Base-by-base conservation (phyloP, 1,140 invertebrate species). In the Gonioctena quinquepunctata region DNA sequence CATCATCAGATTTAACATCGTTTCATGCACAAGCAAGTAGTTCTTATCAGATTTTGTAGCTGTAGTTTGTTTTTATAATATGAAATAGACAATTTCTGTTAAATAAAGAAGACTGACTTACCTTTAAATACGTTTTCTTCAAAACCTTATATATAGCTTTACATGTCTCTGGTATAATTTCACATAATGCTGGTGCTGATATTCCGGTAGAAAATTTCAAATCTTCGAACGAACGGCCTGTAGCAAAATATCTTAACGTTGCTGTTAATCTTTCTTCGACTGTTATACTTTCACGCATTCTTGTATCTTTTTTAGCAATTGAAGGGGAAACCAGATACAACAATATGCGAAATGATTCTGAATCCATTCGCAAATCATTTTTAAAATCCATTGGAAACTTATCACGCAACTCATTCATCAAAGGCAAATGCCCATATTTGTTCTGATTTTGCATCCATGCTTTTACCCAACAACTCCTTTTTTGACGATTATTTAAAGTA, bases 171-270 rank as follows among this genome's bases (percentile, higher is more conserved):
- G 64, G 23, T 27, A 68, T 71, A 63, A 71, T 68, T 22, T 63
- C 25, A 16, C 59, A 28, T 26, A 71, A 33, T 7, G 28, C 7
- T 13, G 28, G 13, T 33, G 28, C 7, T 33, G 3, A 33, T 8
- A 71, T 71, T 68, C 42, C 57, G 27, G 70, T 70, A 42, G 62
- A 66, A 60, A 66, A 70, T 66, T 70, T 65, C 3, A 69, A 48
- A 42, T 71, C 63, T 67, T 65, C 60, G 56, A 56, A 66, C 0
- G 57, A 66, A 52, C 69, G 69, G 52, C 33, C 69, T n/a, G n/a
- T n/a, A 25, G 63, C 69, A 26, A 66, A 50, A 56, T 48, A 70
- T 13, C 52, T 3, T 18, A 70, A 66, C 3, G 64, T 66, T 7
- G 63, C 28, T 7, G 48, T 50, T 61, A 69, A 27, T 59, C 49